Conservation (phyloP, 1,140 invertebrate genomes). For the Drosophila yakuba region DNA sequence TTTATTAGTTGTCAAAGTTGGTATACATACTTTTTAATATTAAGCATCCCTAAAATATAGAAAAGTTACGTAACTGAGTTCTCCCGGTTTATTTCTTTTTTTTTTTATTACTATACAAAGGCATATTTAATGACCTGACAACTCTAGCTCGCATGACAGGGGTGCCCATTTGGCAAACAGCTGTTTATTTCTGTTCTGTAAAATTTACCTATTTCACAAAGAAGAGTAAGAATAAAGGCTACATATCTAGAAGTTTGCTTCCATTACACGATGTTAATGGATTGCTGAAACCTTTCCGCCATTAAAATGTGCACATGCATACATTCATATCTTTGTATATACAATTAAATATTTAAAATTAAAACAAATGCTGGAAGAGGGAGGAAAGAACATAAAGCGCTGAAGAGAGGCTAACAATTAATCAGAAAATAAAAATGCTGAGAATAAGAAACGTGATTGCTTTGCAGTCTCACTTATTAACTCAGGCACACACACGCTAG, state of each 20-base stretch:
- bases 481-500: conserved; percentile 12
- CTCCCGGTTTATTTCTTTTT: too few relatives aligned
- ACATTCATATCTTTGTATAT: background rate
- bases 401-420: conserved; percentile 60
- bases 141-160: background rate
- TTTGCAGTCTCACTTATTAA: conserved; percentile 1
- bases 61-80: too few relatives aligned
- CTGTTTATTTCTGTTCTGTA: conserved; percentile 8
- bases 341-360: conserved; percentile 16
- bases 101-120: too few relatives aligned
- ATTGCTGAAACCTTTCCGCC: conserved; percentile 53
- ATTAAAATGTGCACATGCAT: conserved; percentile 51
- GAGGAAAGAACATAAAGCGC: conserved; percentile 43
- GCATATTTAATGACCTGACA: background rate
- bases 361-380: conserved; percentile 16
- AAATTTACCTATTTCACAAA: conserved; percentile 49
- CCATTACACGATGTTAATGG: conserved; percentile 14
- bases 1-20: too few relatives aligned
- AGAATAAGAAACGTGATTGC: conserved; percentile 60
- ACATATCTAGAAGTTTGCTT: conserved; percentile 7
- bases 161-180: conserved; percentile 27
- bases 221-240: conserved; percentile 1
- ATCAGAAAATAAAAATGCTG: conserved; percentile 52
- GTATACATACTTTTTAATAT: too few relatives aligned
- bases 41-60: too few relatives aligned